These are phyloP conservation scores for Dryococelus australis DNA, from an alignment of 2,888 invertebrate genomes.

Conservation along the genomic window DNA sequence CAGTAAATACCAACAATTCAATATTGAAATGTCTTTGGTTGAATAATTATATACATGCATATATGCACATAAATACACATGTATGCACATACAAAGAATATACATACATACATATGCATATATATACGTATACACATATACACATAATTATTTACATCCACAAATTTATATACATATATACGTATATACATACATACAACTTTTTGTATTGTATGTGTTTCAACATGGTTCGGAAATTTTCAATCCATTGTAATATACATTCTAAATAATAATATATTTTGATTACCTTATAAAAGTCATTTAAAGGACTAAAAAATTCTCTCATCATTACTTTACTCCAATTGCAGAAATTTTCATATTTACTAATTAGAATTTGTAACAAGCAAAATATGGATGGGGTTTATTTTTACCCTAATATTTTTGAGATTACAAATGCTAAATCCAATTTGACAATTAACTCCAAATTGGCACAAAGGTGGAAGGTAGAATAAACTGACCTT, in stretches of 20 bases:
- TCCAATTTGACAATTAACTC: neutral
- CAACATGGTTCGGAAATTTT: conserved; percentile 1
- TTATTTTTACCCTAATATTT: neutral
- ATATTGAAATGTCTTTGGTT: conserved; percentile 23
- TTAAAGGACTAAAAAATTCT: neutral
- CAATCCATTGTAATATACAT: neutral
- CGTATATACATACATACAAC: conserved; percentile 21
- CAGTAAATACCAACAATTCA: conserved; percentile 12
- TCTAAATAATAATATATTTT: neutral
- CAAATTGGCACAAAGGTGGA: neutral
- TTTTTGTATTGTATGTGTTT: conserved; percentile 12
- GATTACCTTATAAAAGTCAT: neutral
- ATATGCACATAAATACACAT: neutral
- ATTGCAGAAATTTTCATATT: neutral
- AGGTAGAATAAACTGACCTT: neutral
- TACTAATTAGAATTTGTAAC: neutral
- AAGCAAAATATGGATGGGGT: neutral
- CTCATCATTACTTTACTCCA: neutral
- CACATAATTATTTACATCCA: neutral
- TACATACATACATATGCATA: neutral
- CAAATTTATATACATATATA: conserved; percentile 26
- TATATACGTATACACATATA: neutral
- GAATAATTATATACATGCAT: conserved; percentile 7
- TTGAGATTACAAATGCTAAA: neutral
- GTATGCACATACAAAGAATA: neutral